These are phyloP conservation scores for Mechanitis messenoides DNA, from an alignment of 2,888 invertebrate genomes.

Conservation along the genomic window DNA sequence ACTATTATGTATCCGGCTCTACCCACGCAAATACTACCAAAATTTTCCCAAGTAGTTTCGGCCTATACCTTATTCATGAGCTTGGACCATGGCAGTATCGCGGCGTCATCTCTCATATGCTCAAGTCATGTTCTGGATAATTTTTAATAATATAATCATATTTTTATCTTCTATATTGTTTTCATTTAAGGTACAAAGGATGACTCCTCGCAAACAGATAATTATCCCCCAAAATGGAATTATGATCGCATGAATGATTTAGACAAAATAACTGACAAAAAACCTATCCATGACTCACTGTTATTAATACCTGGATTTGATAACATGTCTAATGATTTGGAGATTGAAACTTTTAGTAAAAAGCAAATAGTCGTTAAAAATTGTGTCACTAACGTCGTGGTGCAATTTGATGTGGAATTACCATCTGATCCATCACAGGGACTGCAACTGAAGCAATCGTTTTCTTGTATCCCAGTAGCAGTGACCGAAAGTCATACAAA, in stretches of 20 bases:
- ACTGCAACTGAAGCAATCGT: constrained; percentile 33
- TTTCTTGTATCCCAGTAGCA: constrained; percentile 41
- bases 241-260: constrained; percentile 41
- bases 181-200: constrained; percentile 36
- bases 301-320: constrained; percentile 52
- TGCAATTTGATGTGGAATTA: constrained; percentile 58
- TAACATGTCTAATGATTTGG: constrained; percentile 31
- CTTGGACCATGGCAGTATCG: too few relatives aligned
- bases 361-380: constrained; percentile 54
- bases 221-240: not conserved
- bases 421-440: constrained; percentile 31
- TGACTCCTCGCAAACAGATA: constrained; percentile 41
- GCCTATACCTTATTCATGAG: too few relatives aligned
- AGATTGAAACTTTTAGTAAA: constrained; percentile 36
- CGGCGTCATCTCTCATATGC: too few relatives aligned
- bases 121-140: too few relatives aligned
- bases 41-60: too few relatives aligned
- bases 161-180: not conserved
- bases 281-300: constrained; percentile 1
- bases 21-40: too few relatives aligned
- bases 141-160: not conserved
- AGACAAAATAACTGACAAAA: constrained; percentile 11
- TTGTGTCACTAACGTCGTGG: constrained; percentile 50
- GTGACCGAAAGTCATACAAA: constrained; percentile 42
- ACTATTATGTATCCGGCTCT: too few relatives aligned